These are phyloP conservation scores for Otocyon megalotis DNA, from an alignment of 2,113 vertebrate genomes.

Conservation along the genomic window DNA sequence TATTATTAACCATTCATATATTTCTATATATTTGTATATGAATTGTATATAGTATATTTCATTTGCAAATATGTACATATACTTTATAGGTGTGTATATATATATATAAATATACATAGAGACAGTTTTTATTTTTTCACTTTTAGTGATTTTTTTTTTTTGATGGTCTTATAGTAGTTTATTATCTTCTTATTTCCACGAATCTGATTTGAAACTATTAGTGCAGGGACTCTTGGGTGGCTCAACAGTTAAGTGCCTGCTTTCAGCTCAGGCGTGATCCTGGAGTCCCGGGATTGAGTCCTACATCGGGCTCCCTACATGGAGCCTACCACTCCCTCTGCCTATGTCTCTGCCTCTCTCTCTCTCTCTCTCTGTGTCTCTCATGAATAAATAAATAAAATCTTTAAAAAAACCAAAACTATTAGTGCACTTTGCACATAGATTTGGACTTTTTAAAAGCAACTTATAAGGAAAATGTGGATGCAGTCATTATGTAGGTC, in stretches of 20 bases:
- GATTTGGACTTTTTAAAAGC: background rate
- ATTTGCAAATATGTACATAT: background rate
- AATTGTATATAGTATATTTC: background rate
- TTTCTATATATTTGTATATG: background rate
- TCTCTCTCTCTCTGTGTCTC: too few species aligned
- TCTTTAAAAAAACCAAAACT: background rate
- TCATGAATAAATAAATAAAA: too few species aligned
- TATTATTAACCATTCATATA: background rate
- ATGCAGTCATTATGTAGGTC: background rate
- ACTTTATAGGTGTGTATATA: background rate
- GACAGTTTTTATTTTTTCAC: background rate
- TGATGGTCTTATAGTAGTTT: background rate
- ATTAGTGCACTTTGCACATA: background rate
- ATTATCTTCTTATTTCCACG: background rate
- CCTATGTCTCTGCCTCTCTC: too few species aligned
- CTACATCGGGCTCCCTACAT: too few species aligned
- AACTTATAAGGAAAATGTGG: background rate
- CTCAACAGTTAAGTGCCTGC: too few species aligned
- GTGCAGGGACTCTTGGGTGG: too few species aligned
- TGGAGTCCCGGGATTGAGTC: too few species aligned
- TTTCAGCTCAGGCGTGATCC: too few species aligned
- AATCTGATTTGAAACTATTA: slow-evolving; percentile 26
- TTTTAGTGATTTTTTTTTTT: background rate
- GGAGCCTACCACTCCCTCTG: too few species aligned
- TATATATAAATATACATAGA: background rate